These are phyloP conservation scores for Meghimatium bilineatum DNA, from an alignment of 2,888 invertebrate genomes.

Conservation along the genomic window DNA sequence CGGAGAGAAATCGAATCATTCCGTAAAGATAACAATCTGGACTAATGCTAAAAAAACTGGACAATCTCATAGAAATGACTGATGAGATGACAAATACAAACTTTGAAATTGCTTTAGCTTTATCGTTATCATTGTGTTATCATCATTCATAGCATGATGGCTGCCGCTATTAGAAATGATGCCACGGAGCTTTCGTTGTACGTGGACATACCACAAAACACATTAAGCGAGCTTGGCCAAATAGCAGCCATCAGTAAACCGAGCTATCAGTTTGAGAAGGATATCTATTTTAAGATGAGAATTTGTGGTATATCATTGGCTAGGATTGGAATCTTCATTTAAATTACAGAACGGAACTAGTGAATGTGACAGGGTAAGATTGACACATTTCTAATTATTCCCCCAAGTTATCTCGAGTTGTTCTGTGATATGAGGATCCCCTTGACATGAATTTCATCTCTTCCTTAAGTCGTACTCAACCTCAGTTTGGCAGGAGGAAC, in stretches of 20 bases:
- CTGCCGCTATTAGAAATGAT: not conserved
- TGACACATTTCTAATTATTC: constrained; percentile 41
- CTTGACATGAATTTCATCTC: constrained; percentile 37
- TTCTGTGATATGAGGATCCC: constrained; percentile 29
- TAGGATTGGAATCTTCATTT: not conserved
- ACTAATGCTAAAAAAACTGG: not conserved
- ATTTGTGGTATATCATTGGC: not conserved
- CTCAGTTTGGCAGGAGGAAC: not conserved
- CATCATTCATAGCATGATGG: not conserved
- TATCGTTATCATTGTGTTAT: not conserved
- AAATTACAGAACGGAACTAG: not conserved
- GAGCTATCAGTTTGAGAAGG: not conserved
- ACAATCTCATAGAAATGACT: not conserved
- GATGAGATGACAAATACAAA: not conserved
- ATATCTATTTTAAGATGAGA: constrained; percentile 14
- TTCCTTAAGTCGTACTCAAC: constrained; percentile 9
- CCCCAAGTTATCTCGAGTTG: not conserved
- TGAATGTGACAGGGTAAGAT: constrained; percentile 23
- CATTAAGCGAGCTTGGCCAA: not conserved
- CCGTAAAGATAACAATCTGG: too few relatives aligned
- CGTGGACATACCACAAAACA: not conserved
- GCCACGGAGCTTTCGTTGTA: not conserved
- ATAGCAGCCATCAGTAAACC: constrained; percentile 10
- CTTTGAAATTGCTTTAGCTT: not conserved
- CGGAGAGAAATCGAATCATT: too few relatives aligned